Base-by-base conservation (phyloP, 2,113 vertebrate genomes). In the Myotis lucifugus region DNA sequence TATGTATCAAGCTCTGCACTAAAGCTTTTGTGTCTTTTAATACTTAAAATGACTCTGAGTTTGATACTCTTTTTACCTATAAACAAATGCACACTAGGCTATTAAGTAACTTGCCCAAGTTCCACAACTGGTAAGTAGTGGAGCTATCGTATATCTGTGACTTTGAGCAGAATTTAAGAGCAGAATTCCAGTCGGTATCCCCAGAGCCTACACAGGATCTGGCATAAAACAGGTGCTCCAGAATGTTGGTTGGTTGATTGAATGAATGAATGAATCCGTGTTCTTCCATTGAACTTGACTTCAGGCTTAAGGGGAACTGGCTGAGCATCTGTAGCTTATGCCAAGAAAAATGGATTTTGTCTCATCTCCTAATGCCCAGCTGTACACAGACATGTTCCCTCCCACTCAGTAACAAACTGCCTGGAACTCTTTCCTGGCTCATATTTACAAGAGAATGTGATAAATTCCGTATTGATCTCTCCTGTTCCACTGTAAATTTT, bases 401-500 rank as follows among this genome's bases (percentile, higher is more conserved):
- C 94, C 92, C 50, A 92, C 66, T 85, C 70, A 61, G 90, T 96
- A 97, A 84, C 97, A 67, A 96, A 97, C 91, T 72, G 93, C 96
- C 98, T 97, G 91, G 83, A 93, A 95, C 88, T 93, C 96, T 97
- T 96, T 95, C 96, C 90, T 6, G 59, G 95, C 98, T 98, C 98
- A 52, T 97, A 96, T 98, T 98, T 98, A 97, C 98, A 97, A 97
- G 93, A 97, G 97, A 98, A 97, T 69, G 97, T 94, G 98, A 98
- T 98, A 98, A 98, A 98, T 98, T 98, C 97, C 0, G 37, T 98
- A 98, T 98, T 96, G 98, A 98, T 98, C 95, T 97, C 97, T 97
- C 74, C 93, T 94, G 97, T 93, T 95, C 97, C 98, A 90, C 98
- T 98, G 98, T 98, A 98, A 98, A 98, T 98, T 98, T 98, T 98